These are phyloP conservation scores for Gopherus flavomarginatus DNA, from an alignment of 2,113 vertebrate genomes.

Conservation along the genomic window DNA sequence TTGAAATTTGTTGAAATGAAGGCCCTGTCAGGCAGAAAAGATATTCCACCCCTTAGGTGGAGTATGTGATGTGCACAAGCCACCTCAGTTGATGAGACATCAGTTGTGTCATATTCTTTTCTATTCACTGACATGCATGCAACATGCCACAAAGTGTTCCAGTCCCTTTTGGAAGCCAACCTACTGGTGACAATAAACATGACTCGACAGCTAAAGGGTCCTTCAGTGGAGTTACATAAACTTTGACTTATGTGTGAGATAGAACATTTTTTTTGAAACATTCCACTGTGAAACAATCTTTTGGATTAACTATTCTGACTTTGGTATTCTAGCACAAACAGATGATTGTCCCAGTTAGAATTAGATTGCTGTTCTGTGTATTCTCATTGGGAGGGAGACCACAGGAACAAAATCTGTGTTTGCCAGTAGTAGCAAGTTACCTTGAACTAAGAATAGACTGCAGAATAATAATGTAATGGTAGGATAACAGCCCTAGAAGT, in stretches of 20 bases:
- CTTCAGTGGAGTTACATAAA: slow-evolving; percentile 9
- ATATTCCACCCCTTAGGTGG: slow-evolving; percentile 54
- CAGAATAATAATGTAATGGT: accelerated
- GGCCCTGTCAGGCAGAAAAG: slow-evolving; percentile 39
- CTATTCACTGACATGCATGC: not conserved
- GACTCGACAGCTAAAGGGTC: slow-evolving; percentile 7
- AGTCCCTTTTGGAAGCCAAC: not conserved
- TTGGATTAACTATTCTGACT: not conserved
- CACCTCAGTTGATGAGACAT: not conserved
- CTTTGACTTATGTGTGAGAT: not conserved
- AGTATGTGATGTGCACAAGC: slow-evolving; percentile 26
- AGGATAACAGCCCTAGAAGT: not conserved
- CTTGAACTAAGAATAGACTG: not conserved
- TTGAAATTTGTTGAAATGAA: slow-evolving; percentile 55
- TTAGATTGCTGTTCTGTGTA: not conserved
- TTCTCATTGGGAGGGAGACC: not conserved
- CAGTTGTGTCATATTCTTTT: slow-evolving; percentile 17
- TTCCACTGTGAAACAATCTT: not conserved
- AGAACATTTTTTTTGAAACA: not conserved
- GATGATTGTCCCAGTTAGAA: not conserved
- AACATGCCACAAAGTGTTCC: not conserved
- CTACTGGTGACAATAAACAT: not conserved
- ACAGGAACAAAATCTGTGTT: not conserved
- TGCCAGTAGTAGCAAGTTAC: not conserved
- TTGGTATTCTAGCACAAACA: not conserved